Evolutionary conservation across 2,888 invertebrate species (phyloP).

Genomic region (Onthophagus sagittarius): DNA sequence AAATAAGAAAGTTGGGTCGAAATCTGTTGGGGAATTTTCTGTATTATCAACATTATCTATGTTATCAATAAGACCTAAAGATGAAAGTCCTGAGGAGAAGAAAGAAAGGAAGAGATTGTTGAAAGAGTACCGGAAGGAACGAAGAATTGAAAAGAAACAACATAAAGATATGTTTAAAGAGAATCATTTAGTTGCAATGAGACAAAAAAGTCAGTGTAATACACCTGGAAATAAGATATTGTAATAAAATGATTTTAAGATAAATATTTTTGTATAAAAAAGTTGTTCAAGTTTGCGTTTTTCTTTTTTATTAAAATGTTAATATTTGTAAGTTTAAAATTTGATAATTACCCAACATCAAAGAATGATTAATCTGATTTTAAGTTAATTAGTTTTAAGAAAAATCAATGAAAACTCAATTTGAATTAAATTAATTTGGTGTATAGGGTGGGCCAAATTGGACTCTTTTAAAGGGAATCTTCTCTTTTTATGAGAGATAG

Average conservation of each 20-base stretch:
- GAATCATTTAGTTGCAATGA: neutral
- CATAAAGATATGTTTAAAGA: constrained; percentile 80
- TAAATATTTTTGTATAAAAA: too few species aligned
- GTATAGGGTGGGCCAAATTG: too few species aligned
- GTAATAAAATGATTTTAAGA: neutral
- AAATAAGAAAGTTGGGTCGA: constrained; percentile 45
- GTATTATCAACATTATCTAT: constrained; percentile 66
- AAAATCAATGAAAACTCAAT: too few species aligned
- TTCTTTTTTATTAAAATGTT: too few species aligned
- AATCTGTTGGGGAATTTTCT: constrained; percentile 60
- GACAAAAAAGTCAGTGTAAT: neutral
- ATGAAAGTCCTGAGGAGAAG: constrained; percentile 75
- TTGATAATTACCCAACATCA: too few species aligned
- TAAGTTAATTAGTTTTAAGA: too few species aligned
- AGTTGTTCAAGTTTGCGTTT: too few species aligned
- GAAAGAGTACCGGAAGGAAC: constrained; percentile 73
- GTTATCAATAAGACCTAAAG: constrained; percentile 67
- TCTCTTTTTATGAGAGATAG: too few species aligned
- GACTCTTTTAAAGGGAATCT: too few species aligned
- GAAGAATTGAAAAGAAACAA: constrained; percentile 76
- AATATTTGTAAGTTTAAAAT: too few species aligned
- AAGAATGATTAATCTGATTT: too few species aligned
- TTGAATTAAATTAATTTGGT: too few species aligned
- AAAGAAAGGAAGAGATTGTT: constrained; percentile 72
- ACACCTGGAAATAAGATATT: neutral